Evolutionary conservation across 2,113 vertebrate species (phyloP).

Genomic region (Sapayoa aenigma): DNA sequence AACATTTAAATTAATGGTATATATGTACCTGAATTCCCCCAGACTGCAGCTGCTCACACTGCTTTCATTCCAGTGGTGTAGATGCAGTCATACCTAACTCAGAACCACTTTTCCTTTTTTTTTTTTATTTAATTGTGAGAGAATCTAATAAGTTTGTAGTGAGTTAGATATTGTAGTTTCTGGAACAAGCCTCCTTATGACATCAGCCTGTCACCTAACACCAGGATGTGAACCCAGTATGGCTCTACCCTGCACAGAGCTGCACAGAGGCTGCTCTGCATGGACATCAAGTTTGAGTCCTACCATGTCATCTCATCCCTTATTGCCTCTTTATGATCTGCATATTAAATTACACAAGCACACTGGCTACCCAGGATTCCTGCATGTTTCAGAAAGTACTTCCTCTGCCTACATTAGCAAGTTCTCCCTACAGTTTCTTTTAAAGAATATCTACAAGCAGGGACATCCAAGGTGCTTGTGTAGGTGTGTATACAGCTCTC

Average conservation of each 20-base stretch:
- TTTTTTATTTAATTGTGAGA: not conserved
- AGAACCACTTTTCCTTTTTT: rapidly evolving
- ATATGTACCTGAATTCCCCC: not conserved
- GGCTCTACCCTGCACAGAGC: no score
- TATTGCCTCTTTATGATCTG: not conserved
- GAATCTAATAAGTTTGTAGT: not conserved
- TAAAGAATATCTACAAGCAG: not conserved
- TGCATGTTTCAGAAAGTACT: not conserved
- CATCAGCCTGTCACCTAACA: not conserved
- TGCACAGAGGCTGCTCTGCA: not conserved
- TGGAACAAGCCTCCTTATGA: not conserved
- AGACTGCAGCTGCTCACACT: not conserved
- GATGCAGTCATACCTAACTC: not conserved
- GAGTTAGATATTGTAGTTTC: not conserved
- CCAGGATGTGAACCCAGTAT: rapidly evolving
- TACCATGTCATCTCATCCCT: not conserved
- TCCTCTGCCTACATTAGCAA: not conserved
- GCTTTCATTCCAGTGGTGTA: not conserved
- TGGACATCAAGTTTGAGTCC: not conserved
- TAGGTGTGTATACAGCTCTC: no score
- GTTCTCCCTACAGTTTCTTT: not conserved
- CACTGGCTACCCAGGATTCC: not conserved
- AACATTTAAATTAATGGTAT: not conserved
- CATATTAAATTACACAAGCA: not conserved
- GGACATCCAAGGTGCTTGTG: not conserved